These are phyloP conservation scores for Drosophila virilis DNA, from an alignment of 1,140 invertebrate genomes.

Conservation along the genomic window DNA sequence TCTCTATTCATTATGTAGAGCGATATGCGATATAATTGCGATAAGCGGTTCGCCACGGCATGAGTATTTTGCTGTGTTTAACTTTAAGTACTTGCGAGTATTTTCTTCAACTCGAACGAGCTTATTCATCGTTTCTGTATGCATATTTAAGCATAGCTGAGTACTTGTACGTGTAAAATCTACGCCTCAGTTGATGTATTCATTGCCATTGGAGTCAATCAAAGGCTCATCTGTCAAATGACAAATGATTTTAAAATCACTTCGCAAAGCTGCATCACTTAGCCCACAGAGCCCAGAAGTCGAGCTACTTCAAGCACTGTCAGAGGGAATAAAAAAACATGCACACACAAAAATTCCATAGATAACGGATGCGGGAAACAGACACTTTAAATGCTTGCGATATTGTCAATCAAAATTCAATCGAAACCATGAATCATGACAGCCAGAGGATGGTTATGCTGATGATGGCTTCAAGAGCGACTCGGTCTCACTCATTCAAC, in stretches of 20 bases:
- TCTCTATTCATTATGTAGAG: conserved; percentile 31
- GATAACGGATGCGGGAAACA: conserved; percentile 77
- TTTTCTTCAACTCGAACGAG: not conserved
- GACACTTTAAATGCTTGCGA: conserved; percentile 84
- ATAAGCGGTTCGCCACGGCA: conserved; percentile 18
- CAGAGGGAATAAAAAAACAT: not conserved
- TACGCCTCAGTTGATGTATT: conserved; percentile 32
- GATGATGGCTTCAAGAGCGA: conserved; percentile 64
- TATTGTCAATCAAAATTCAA: conserved; percentile 84
- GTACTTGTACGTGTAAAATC: not conserved
- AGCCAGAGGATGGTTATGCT: conserved; percentile 60
- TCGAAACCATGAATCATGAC: conserved; percentile 80
- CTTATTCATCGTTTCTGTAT: not conserved
- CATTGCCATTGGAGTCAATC: conserved; percentile 69
- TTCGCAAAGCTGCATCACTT: conserved; percentile 43
- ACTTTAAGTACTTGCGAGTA: too few relatives aligned
- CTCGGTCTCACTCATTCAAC: conserved; percentile 41
- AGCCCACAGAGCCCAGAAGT: conserved; percentile 26
- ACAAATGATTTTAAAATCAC: conserved; percentile 83
- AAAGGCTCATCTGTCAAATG: conserved; percentile 78
- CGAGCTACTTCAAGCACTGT: conserved; percentile 21
- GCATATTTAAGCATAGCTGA: not conserved
- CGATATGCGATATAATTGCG: conserved; percentile 2
- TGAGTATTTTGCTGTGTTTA: too few relatives aligned
- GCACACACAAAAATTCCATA: conserved; percentile 42